phyloP scores from a whole-genome alignment of 1,140 invertebrate species.

The Eurosta solidaginis region DNA sequence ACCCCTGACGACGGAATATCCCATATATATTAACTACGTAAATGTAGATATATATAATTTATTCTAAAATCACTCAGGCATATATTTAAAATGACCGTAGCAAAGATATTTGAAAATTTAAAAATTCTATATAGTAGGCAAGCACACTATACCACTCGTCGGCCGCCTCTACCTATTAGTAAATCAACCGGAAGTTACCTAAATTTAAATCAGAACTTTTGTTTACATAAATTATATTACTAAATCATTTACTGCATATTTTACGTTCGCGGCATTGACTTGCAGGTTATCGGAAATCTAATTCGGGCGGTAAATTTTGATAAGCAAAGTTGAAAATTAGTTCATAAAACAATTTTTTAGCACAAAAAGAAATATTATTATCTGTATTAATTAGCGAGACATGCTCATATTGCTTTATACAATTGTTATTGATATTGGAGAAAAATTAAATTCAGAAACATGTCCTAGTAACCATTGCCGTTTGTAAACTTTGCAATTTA shows the following conservation, averaged over 20 bases:
- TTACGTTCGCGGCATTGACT: not conserved
- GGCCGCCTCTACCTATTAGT: no score
- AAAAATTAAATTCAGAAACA: no score
- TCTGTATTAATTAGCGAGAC: not conserved
- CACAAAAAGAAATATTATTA: not conserved
- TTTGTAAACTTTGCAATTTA: no score
- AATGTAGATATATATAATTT: no score
- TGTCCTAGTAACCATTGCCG: not conserved
- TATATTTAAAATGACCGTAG: no score
- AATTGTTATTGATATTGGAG: not conserved
- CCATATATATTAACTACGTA: no score
- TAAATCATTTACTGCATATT: not conserved
- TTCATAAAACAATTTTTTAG: not conserved
- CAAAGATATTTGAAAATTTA: no score
- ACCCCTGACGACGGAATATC: no score
- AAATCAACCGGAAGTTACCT: no score
- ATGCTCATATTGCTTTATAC: not conserved
- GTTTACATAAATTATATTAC: not conserved
- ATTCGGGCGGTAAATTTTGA: not conserved
- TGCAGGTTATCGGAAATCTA: slow-evolving; percentile 6
- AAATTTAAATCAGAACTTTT: not conserved
- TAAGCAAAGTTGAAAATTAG: not conserved
- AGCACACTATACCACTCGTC: no score
- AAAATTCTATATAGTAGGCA: no score
- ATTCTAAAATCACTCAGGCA: no score